Conservation (phyloP, 1,140 invertebrate species). For the Drosophila rufa region DNA sequence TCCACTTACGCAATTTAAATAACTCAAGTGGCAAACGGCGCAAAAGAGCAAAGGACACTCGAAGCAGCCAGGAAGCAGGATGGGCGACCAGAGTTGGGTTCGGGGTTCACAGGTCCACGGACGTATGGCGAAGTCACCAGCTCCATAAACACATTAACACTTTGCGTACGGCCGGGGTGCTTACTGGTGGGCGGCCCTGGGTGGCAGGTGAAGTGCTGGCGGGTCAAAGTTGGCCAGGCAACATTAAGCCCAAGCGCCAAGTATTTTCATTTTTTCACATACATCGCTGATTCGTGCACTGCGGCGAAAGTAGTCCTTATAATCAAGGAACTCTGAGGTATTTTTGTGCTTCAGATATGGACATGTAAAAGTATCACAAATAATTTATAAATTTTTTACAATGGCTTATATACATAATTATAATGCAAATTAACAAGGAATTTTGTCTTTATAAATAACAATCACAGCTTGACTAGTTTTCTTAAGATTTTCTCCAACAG, state of each 20-base stretch:
- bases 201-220: slow-evolving; percentile 59
- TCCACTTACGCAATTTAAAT: slow-evolving; percentile 81
- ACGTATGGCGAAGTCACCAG: slow-evolving; percentile 57
- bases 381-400: too few relatives aligned
- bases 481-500: background rate
- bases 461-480: background rate
- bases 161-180: slow-evolving; percentile 51
- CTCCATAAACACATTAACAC: slow-evolving; percentile 82
- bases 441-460: too few relatives aligned
- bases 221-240: slow-evolving; percentile 74
- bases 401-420: too few relatives aligned
- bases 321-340: background rate
- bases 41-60: slow-evolving; percentile 75
- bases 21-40: slow-evolving; percentile 78
- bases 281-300: slow-evolving; percentile 43
- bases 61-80: slow-evolving; percentile 31
- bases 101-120: slow-evolving; percentile 22
- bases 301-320: background rate
- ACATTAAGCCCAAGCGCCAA: slow-evolving; percentile 59
- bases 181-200: slow-evolving; percentile 6
- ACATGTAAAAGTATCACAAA: background rate
- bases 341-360: background rate
- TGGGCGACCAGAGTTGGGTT: background rate
- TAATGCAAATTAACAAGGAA: too few relatives aligned
- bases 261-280: slow-evolving; percentile 61